Evolutionary conservation across 2,888 invertebrate species (phyloP), one percentile per base, ranked within the genome.

Genomic region (Dryocosmus kuriphilus): DNA sequence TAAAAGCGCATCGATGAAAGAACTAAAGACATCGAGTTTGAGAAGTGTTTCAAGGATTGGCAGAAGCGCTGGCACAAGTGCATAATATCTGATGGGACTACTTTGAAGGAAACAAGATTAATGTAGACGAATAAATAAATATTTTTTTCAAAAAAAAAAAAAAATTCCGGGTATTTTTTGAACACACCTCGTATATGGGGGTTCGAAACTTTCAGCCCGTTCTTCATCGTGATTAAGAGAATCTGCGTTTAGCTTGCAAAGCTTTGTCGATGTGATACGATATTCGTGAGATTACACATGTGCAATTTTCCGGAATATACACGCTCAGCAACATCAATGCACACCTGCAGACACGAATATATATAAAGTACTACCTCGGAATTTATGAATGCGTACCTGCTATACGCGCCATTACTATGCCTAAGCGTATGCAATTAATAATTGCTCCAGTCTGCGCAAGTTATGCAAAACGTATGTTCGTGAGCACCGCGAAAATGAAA

Each of bases 201-300:
- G 32, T 41, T 51, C 51, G 41, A 78, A 80, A 78, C 78, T 78
- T 77, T 73, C 74, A 71, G 19, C 51, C 19, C 74, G 61, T 77
- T 71, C 77, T 73, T 77, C 46, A 73, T 61, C 41, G 32, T 41
- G 57, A 51, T 61, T 67, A 61, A 60, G 46, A 19, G 78, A 38
- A 63, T 38, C n/a, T 62, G 73, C 63, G 57, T 35, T 63, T 63
- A 41, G 41, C 61, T 76, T 73, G 32, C 19, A 74, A 74, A 74
- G 51, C 35, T 74, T 38, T 74, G 55, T 11, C 19, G 41, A 65
- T 65, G 60, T 46, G 67, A 67, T 67, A 27, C 46, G 67, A 67
- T 67, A 67, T 67, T 67, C 46, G 65, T 65, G 65, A 65, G 65
- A 65, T 65, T 65, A 65, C 41, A 67, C 67, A 46, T 27, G 46